Evolutionary conservation across 2,797 vertebrate genomes (phyloP).

Genomic region (Ctenosaura bakeri): DNA sequence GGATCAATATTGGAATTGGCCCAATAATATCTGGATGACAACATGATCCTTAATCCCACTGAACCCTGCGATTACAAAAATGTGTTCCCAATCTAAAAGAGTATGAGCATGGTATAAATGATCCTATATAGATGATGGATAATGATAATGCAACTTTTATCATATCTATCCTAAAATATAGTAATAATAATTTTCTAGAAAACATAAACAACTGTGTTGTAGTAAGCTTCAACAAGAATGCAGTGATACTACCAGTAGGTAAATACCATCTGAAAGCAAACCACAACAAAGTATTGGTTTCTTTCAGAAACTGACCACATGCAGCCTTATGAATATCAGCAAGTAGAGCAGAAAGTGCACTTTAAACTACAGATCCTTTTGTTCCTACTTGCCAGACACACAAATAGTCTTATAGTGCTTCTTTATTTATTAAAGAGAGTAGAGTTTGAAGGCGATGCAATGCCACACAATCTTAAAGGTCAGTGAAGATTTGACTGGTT

Average conservation of each 20-base stretch:
- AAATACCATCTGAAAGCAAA: constrained; percentile 41
- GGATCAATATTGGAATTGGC: no score
- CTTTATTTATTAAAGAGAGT: constrained; percentile 51
- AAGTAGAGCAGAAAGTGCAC: constrained; percentile 53
- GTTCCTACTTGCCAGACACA: constrained; percentile 34
- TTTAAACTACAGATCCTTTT: constrained; percentile 47
- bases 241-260: not conserved
- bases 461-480: constrained; percentile 45
- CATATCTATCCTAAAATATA: not conserved
- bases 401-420: constrained; percentile 22
- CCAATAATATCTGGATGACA: no score
- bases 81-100: not conserved
- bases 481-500: constrained; percentile 38
- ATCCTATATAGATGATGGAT: not conserved
- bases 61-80: not conserved
- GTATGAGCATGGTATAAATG: no score
- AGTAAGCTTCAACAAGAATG: not conserved
- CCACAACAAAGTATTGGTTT: constrained; percentile 5
- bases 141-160: not conserved
- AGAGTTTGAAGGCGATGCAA: constrained; percentile 12
- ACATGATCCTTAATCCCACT: not conserved
- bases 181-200: not conserved
- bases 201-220: not conserved
- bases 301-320: not conserved
- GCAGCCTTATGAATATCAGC: constrained; percentile 45